Evolutionary conservation across 2,888 invertebrate species (phyloP), one percentile per base, ranked within the genome.

Genomic region (Ophraella communa): DNA sequence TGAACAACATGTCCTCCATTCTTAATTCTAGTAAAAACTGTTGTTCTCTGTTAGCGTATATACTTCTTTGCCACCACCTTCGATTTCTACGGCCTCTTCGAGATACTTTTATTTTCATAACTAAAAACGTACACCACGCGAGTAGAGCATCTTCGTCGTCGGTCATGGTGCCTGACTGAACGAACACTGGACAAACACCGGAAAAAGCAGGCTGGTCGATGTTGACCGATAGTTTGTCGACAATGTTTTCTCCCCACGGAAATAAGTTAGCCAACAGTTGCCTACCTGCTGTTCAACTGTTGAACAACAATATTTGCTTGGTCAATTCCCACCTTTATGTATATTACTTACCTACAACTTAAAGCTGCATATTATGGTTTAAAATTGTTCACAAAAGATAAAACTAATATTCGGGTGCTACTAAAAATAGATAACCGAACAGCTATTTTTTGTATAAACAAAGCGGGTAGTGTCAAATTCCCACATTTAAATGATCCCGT

Each of bases 121-220:
- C 21, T 33, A 23, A 42, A 18, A 60, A 57, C 47, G 17, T 54
- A 55, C 23, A 62, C 27, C 42, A 42, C 17, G 24, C 18, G 56
- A 64, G 24, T 54, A 61, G 21, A 24, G 53, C 49, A 39, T 30
- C 60, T 60, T 14, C 35, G 11, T 52, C 52, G 30, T 52, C 52
- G 21, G 23, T 52, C 52, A 3, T 52, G 17, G 45, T 17, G 18
- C 53, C 14, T 10, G 14, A 23, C 53, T 53, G 30, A 53, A 53
- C 53, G 53, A 53, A 53, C 4, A 53, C 53, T 53, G 53, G 30
- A 53, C 53, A 53, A 53, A 53, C 53, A 24, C 53, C 53, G 30
- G 27, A 30, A n/a, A 53, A 30, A 53, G 30, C 30, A 53, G 53
- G 27, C 30, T 30, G 53, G 53, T 53, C 10, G 24, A 24, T 53